Evolutionary conservation across 2,113 vertebrate genomes (phyloP), one percentile per base, ranked within the genome.

Genomic region (Tricholaema leucomelas): DNA sequence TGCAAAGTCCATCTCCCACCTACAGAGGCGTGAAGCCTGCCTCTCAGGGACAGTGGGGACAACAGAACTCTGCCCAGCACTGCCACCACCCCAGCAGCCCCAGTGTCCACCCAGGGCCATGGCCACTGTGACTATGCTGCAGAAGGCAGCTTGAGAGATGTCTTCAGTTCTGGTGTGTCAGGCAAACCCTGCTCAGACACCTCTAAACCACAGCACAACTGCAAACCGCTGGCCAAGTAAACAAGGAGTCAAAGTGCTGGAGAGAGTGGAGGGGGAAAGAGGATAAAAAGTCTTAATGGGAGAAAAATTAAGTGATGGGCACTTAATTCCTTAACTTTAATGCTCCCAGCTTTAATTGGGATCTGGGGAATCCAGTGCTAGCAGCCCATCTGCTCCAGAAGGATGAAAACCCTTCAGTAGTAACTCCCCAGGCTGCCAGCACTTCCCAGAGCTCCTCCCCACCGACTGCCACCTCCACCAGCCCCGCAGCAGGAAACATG

Each of bases 301-400:
- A 90, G 80, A 91, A 87, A 95, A 87, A 75, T 73, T 84, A 92
- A 86, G 61, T 38, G 93, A 93, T 82, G 87, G 93, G 92, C 92
- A 94, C 71, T 91, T 88, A 76, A 48, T 85, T 91, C 85, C 67
- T 58, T 66, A 90, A 86, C 38, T 50, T 58, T 82, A 87, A 35
- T 60, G 55, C 55, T n/a, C 65, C 42, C 65, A 50, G 71, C 64
- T 94, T 95, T 94, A 95, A 94, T 92, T 88, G 72, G 70, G 35
- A 88, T 12, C 81, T 70, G 3, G 81, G 77, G 94, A 96, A 87
- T 85, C 64, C 92, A 61, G 85, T 70, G 73, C 5, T 81, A 10
- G 75, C 87, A 85, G 30, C 36, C 64, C 56, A 92, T 73, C 59
- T 84, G 61, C 60, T 77, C 70, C 63, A 94, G 66, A 72, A 94